These are phyloP conservation scores for Centropus unirufus DNA, from an alignment of 2,113 vertebrate genomes.

Conservation along the genomic window DNA sequence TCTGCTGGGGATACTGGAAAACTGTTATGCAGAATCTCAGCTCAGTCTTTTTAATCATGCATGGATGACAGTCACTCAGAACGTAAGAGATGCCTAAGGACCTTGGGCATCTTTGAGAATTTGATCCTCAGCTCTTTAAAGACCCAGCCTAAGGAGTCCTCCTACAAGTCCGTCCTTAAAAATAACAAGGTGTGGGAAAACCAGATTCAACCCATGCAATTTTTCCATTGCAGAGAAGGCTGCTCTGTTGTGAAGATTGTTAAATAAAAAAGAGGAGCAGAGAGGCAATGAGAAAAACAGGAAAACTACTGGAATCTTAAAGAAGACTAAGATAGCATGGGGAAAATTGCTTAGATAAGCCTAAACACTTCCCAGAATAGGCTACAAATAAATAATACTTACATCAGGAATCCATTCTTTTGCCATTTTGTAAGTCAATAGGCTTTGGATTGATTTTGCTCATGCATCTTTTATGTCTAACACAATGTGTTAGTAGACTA, in stretches of 20 bases:
- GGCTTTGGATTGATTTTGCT: not conserved
- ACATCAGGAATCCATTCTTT: not conserved
- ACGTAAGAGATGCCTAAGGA: not conserved
- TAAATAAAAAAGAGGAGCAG: not conserved
- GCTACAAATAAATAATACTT: constrained; percentile 33
- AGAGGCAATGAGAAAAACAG: not conserved
- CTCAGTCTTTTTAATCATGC: not conserved
- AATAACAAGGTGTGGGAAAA: not conserved
- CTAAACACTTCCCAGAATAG: not conserved
- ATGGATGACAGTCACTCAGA: not conserved
- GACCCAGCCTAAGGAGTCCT: not conserved
- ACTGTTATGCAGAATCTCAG: not conserved
- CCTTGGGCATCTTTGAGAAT: not conserved
- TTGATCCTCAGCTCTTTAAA: not conserved
- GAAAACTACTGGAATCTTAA: not conserved
- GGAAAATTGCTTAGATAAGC: not conserved
- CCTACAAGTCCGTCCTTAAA: not conserved
- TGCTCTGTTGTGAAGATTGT: not conserved
- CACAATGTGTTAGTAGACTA: not conserved
- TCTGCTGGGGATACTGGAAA: not conserved
- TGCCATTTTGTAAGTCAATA: not conserved
- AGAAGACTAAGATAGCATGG: not conserved
- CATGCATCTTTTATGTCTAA: not conserved
- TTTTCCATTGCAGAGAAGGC: not conserved
- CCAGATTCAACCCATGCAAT: not conserved